A percentile compares a stretch with the other conserved stretches of the same genome.
Evolutionary conservation across 2,113 vertebrate species (phyloP).

Genomic region (Climacteris rufus): DNA sequence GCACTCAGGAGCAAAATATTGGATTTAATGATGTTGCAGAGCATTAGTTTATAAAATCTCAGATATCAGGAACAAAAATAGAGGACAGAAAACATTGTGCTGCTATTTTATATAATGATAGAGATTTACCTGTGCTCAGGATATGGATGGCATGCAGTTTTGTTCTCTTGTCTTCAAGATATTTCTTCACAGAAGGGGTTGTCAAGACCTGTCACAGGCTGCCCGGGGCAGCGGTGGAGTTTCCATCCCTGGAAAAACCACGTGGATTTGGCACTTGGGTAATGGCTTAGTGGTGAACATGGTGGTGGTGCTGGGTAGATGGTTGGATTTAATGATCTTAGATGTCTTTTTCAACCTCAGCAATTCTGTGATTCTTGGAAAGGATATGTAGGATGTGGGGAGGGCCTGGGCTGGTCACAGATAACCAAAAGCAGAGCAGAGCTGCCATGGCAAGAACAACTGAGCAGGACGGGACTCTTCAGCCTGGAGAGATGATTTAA

Average conservation of each 20-base stretch:
- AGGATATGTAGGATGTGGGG: neutral
- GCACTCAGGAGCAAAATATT: neutral
- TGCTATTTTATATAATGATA: neutral
- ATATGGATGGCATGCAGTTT: neutral
- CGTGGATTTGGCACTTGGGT: neutral
- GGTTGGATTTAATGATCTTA: neutral
- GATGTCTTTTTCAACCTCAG: neutral
- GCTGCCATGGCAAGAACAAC: neutral
- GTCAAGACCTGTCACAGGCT: neutral
- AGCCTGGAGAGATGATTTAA: neutral
- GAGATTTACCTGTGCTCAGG: neutral
- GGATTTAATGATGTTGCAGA: neutral
- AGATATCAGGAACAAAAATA: neutral
- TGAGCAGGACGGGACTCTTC: neutral
- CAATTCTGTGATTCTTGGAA: neutral
- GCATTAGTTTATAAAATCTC: neutral
- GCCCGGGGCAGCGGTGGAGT: neutral
- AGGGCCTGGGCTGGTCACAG: neutral
- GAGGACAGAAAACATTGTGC: neutral
- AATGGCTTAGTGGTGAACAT: neutral
- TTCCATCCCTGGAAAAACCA: neutral
- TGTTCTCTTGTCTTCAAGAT: neutral
- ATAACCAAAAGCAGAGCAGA: neutral
- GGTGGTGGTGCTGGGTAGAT: neutral
- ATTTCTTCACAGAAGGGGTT: neutral